Percentiles rank a stretch among this genome's conserved stretches.
Evolutionary conservation across 35 echinoderm and acorn worm genomes (phyloP).

Genomic region (Ophioderma brevispina): DNA sequence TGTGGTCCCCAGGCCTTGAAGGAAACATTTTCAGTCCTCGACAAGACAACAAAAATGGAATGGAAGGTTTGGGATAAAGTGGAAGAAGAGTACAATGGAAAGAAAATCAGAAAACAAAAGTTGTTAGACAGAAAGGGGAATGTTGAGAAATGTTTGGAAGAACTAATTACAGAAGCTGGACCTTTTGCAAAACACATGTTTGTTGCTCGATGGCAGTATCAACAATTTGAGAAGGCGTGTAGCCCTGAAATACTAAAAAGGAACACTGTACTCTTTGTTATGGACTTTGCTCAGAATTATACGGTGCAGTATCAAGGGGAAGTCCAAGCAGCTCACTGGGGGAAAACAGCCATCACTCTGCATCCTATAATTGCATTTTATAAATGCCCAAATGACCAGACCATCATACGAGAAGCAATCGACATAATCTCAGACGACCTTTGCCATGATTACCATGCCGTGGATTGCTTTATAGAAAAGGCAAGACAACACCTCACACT

Average conservation of each 20-base stretch:
- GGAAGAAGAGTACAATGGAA: neutral
- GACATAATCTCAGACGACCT: neutral
- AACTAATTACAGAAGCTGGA: neutral
- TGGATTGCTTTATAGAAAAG: neutral
- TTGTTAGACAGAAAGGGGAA: neutral
- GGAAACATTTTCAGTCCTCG: neutral
- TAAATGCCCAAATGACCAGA: neutral
- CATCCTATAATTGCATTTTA: conserved; percentile 26
- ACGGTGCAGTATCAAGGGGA: neutral
- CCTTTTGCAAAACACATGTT: conserved; percentile 46
- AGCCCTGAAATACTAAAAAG: too few relatives aligned
- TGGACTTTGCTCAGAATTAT: conserved; percentile 40
- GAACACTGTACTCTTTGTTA: neutral
- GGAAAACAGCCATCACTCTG: neutral
- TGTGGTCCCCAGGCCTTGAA: too few relatives aligned
- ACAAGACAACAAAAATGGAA: neutral
- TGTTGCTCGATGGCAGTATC: conserved; percentile 48
- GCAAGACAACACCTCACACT: neutral
- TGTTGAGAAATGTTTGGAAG: neutral
- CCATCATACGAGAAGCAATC: neutral
- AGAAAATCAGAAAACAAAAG: neutral
- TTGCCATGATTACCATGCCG: conserved; percentile 28
- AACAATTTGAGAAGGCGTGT: neutral
- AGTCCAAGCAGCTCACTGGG: conserved; percentile 15
- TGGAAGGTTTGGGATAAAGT: neutral